Percentiles rank a stretch among this genome's conserved stretches.
These are phyloP conservation scores for Pogonocherus hispidulus DNA, from an alignment of 2,888 invertebrate species.

Conservation along the genomic window DNA sequence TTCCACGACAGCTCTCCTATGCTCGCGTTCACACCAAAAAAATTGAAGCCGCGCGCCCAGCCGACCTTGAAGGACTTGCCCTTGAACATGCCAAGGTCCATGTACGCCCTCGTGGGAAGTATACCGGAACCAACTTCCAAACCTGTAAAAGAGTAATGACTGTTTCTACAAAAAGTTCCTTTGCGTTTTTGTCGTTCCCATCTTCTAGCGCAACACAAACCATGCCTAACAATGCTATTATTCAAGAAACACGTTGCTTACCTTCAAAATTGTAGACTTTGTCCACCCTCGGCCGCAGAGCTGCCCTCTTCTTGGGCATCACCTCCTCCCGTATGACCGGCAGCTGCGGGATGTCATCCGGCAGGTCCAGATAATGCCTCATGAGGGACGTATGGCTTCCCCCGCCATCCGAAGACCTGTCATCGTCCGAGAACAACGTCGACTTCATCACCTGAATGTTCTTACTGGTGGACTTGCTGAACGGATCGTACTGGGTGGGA, in stretches of 20 bases:
- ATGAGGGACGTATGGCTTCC: slow-evolving; percentile 54
- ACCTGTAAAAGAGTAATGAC: slow-evolving; percentile 38
- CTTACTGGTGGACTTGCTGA: slow-evolving; percentile 43
- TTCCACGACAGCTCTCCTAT: slow-evolving; percentile 45
- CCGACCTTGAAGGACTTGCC: slow-evolving; percentile 80
- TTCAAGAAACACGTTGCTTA: slow-evolving; percentile 26
- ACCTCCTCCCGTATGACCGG: slow-evolving; percentile 44
- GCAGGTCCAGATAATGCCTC: slow-evolving; percentile 53
- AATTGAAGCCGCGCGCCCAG: slow-evolving; percentile 78
- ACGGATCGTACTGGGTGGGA: slow-evolving; percentile 42
- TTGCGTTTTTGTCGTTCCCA: too few species aligned
- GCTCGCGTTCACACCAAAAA: slow-evolving; percentile 56
- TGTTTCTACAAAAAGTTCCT: too few species aligned
- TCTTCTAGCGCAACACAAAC: too few species aligned
- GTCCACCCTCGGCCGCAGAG: slow-evolving; percentile 52
- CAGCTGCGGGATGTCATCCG: slow-evolving; percentile 49
- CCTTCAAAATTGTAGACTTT: slow-evolving; percentile 53
- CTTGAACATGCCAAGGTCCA: slow-evolving; percentile 74
- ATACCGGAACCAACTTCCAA: slow-evolving; percentile 24
- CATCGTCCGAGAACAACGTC: slow-evolving; percentile 55
- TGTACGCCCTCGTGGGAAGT: slow-evolving; percentile 60
- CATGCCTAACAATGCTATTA: too few species aligned
- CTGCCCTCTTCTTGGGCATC: slow-evolving; percentile 37
- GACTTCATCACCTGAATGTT: slow-evolving; percentile 57
- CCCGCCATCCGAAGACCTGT: slow-evolving; percentile 51